phyloP scores from a whole-genome alignment of 2,113 vertebrate genomes.

The Petrocephalus microphthalmus region DNA sequence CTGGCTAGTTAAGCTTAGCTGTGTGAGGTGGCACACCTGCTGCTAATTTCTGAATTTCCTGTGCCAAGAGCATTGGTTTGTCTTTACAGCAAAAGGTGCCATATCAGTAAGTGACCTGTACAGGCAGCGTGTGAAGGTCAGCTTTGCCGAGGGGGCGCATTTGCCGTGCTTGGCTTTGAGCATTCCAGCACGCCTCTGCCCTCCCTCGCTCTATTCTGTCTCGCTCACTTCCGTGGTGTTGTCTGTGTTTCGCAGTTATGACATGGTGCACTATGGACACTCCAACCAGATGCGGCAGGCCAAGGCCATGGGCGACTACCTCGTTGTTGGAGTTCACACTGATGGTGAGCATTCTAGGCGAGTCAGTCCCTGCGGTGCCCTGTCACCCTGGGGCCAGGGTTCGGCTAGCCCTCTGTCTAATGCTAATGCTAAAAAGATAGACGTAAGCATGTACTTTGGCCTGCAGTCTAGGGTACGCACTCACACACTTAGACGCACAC shows the following conservation, averaged over 20 bases:
- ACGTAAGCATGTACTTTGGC: neutral
- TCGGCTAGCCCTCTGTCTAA: neutral
- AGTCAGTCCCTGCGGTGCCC: neutral
- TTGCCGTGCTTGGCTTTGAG: neutral
- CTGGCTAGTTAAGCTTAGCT: neutral
- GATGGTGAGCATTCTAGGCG: constrained; percentile 69
- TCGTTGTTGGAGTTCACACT: constrained; percentile 91
- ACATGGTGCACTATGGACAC: constrained; percentile 98
- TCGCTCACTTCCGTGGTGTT: neutral
- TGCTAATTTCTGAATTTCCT: neutral
- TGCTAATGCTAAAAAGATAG: neutral
- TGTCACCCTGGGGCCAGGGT: neutral
- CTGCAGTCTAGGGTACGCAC: neutral
- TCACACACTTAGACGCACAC: neutral
- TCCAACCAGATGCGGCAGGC: constrained; percentile 97
- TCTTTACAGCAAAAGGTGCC: neutral
- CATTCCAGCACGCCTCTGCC: neutral
- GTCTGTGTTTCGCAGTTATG: constrained; percentile 68
- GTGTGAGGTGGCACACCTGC: neutral
- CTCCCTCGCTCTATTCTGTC: neutral
- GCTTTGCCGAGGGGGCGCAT: neutral
- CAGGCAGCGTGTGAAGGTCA: neutral
- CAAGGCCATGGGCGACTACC: constrained; percentile 88
- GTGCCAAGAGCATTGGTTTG: neutral
- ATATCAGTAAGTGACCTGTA: neutral